Percentiles rank a stretch among this genome's conserved stretches.
Conservation (phyloP, 2,797 vertebrate genomes). For the Corythornis leucogaster region DNA sequence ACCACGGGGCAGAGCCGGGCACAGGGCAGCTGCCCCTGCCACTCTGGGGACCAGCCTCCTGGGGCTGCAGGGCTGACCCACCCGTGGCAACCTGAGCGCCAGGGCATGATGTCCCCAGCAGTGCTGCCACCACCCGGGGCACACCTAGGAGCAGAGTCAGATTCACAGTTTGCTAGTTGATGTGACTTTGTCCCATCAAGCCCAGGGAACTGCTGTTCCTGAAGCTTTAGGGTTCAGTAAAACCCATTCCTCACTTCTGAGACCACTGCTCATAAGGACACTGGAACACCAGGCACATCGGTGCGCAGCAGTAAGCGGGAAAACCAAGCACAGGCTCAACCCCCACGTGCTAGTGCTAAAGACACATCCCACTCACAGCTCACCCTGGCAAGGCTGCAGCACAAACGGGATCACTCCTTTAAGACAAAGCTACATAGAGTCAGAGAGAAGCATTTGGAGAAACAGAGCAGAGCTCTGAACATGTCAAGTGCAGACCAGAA, state of each 20-base stretch:
- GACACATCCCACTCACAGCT: neutral
- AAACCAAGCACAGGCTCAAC: neutral
- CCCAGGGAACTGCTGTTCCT: neutral
- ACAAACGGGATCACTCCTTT: neutral
- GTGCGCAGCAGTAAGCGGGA: neutral
- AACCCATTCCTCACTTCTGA: neutral
- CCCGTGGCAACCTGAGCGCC: too few species aligned
- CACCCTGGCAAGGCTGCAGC: neutral
- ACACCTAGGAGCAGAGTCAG: too few species aligned
- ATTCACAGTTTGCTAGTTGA: neutral
- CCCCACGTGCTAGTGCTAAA: neutral
- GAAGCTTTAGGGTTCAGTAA: neutral
- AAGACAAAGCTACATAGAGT: neutral
- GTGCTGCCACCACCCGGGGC: too few species aligned
- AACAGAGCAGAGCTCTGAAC: neutral
- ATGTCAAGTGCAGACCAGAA: neutral
- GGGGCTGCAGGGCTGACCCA: neutral
- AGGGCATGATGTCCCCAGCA: too few species aligned
- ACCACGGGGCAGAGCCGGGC: fast-evolving
- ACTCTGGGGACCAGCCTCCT: neutral
- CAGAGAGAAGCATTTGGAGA: neutral
- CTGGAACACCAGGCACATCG: neutral
- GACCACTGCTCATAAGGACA: neutral
- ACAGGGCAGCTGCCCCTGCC: neutral
- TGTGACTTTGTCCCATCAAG: neutral